phyloP scores from a whole-genome alignment of 2,797 vertebrate genomes.

The Anas flavirostris region DNA sequence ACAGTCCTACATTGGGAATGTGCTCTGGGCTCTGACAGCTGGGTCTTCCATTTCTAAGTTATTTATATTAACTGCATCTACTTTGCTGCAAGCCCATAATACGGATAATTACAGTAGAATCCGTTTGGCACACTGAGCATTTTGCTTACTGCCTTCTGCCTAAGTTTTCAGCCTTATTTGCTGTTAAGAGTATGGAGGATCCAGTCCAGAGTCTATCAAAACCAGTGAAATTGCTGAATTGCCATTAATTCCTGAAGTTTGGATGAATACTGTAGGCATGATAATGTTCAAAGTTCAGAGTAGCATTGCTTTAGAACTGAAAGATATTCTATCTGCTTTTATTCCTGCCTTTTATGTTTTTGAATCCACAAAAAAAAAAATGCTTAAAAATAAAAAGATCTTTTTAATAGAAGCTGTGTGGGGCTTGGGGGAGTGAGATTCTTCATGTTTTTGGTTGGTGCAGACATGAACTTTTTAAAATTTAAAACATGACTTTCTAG shows the following conservation, averaged over 20 bases:
- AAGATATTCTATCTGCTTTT: background rate
- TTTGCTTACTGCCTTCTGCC: background rate
- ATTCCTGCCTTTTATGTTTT: background rate
- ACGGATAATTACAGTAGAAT: background rate
- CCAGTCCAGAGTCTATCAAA: background rate
- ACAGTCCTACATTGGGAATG: background rate
- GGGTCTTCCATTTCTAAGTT: background rate
- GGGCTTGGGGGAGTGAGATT: background rate
- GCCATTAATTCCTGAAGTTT: background rate
- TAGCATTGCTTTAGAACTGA: background rate
- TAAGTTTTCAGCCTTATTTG: background rate
- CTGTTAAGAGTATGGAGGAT: background rate
- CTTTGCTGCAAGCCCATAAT: background rate
- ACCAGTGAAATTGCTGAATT: background rate
- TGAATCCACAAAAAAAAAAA: background rate
- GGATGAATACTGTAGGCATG: background rate
- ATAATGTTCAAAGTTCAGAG: background rate
- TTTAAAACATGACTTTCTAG: background rate
- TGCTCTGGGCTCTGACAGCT: background rate
- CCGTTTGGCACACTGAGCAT: background rate
- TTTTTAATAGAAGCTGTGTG: background rate
- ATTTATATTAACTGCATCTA: background rate
- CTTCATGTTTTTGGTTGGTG: rapidly evolving
- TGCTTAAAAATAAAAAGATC: background rate
- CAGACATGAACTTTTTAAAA: background rate